Conservation (phyloP, 2,888 invertebrate genomes). For the Encarsia formosa region DNA sequence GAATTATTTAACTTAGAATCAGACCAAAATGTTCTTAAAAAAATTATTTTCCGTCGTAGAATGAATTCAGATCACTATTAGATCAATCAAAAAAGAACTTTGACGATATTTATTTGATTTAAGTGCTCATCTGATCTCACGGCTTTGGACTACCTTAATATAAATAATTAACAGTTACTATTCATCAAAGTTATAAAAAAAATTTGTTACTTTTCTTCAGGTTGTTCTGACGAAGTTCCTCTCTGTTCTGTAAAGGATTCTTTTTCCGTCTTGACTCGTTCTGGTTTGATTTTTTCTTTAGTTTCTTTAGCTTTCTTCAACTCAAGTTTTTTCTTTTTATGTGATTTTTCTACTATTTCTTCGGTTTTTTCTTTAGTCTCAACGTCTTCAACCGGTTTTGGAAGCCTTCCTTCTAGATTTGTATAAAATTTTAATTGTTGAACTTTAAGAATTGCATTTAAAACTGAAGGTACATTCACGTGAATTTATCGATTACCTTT, state of each 20-base stretch:
- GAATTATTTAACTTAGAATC: too few relatives aligned
- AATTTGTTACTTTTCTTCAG: constrained; percentile 43
- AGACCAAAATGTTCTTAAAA: too few relatives aligned
- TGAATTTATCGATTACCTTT: constrained; percentile 40
- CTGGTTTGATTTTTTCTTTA: constrained; percentile 52
- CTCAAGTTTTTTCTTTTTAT: constrained; percentile 43
- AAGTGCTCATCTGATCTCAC: too few relatives aligned
- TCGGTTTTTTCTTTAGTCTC: constrained; percentile 42
- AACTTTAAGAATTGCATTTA: neutral
- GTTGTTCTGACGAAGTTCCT: constrained; percentile 36
- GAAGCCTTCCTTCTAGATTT: constrained; percentile 9
- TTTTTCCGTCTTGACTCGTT: constrained; percentile 54
- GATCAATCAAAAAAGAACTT: too few relatives aligned
- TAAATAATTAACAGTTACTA: neutral
- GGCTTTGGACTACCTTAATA: neutral
- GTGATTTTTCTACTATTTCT: constrained; percentile 34
- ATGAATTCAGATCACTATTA: too few relatives aligned
- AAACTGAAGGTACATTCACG: neutral
- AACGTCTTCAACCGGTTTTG: constrained; percentile 38
- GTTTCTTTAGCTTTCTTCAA: constrained; percentile 54
- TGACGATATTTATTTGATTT: too few relatives aligned
- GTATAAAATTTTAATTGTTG: neutral
- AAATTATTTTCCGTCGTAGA: too few relatives aligned
- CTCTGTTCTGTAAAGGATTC: constrained; percentile 44
- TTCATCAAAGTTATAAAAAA: neutral